Base-by-base conservation (phyloP, 2,888 invertebrate genomes). In the Slavum lentiscoides region DNA sequence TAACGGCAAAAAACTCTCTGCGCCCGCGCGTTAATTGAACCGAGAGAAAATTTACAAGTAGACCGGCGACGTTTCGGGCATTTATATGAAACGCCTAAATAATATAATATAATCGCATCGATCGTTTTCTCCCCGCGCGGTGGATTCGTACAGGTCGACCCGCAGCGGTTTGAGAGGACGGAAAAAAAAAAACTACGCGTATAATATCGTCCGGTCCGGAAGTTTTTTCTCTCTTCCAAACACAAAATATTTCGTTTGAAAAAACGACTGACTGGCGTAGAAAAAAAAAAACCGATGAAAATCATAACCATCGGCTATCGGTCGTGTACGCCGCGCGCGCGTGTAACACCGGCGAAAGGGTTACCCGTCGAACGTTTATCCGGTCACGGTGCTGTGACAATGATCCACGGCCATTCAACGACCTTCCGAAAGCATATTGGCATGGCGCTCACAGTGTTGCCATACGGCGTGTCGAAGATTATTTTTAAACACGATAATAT, bases 371-470 rank as follows among this genome's bases (percentile, higher is more conserved):
- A 77, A 17, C 30, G 62, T 62, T 77, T 77, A 72, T 80, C 80
- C 80, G 80, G 80, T 80, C 72, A 80, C 64, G 72, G 30, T 30
- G 4, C 80, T 64, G 70, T 80, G 80, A 72, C 80, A 80, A 80
- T 80, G 80, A 80, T 80, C 80, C 80, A 80, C 80, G 80, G 80
- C 80, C 80, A 80, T 80, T 80, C 80, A 70, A 80, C 80, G 80
- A 80, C 80, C 80, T 80, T 80, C 80, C 70, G 72, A 72, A 80
- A 72, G 80, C 80, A 64, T 80, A 80, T 80, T 80, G 70, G 64
- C 70, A 70, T 37, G 43, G 58, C 53, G 39, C 80, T 43, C 53
- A 39, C 80, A 80, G 80, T 80, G 80, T 80, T 80, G 80, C 80
- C 80, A 80, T 70, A 64, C 70, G 72, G 72, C 70, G 55, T 64